Evolutionary conservation across 2,113 vertebrate genomes (phyloP), one percentile per base, ranked within the genome.

Genomic region (Oenanthe melanoleuca): DNA sequence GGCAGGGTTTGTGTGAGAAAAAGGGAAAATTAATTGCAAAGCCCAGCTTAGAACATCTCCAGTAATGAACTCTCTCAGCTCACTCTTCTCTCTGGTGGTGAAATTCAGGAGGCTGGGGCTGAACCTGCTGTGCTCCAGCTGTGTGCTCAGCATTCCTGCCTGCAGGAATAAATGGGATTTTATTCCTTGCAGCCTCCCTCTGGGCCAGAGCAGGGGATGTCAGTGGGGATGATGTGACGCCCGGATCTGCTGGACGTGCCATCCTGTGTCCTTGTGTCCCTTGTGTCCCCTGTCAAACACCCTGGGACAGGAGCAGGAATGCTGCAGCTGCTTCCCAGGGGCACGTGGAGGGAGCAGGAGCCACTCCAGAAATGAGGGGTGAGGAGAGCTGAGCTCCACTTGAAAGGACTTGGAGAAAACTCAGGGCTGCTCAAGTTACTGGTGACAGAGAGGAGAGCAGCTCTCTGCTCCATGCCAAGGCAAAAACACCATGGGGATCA

Each of bases 401-500:
- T 89, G 71, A 65, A 95, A 88, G 79, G 57, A 13, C 66, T 45
- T 3, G 4, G 47, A 45, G 78, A 22, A 74, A 96, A 49, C 65
- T 11, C 1, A 4, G 4, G 13, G 1, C 8, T 40, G 34, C 85
- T 96, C 44, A 0, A 20, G 61, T 95, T 94, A 44, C 92, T 20
- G 80, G 44, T 57, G 88, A 22, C 0, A 0, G 64, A 14, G 56
- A 45, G 52, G 42, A 53, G 42, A 92, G 50, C 0, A 2, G 59
- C 18, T 25, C 50, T 47, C 34, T 8, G 66, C 55, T 65, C 47
- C 3, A 0, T 1, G 5, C 11, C 66, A 31, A 24, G 59, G 49
- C 25, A 50, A 75, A 49, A 74, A 45, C 0, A 0, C 19, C 13
- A 1, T 11, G 69, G 28, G 53, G 34, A 5, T 47, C 4, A 21